These are phyloP conservation scores for Paramormyrops kingsleyae DNA, from an alignment of 2,113 vertebrate genomes.

Conservation along the genomic window DNA sequence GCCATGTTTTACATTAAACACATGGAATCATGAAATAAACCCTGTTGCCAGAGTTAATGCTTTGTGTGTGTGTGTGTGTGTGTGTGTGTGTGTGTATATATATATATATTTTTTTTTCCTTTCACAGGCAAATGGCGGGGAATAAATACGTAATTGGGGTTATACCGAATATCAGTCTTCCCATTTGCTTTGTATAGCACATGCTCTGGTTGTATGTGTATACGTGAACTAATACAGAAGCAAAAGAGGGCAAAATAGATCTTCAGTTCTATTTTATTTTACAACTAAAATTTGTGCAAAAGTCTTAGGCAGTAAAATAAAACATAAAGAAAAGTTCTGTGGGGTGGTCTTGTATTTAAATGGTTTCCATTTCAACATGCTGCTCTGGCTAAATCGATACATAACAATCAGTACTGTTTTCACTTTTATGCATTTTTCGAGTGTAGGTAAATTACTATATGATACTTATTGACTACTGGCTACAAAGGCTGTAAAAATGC, in stretches of 20 bases:
- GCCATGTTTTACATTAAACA: conserved; percentile 69
- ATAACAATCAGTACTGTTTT: background rate
- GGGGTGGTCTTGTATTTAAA: background rate
- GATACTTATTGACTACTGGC: background rate
- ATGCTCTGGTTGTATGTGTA: background rate
- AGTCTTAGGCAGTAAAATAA: background rate
- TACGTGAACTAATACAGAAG: background rate
- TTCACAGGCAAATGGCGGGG: conserved; percentile 41
- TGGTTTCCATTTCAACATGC: background rate
- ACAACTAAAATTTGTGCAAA: background rate
- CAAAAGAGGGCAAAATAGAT: background rate
- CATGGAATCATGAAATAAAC: conserved; percentile 66
- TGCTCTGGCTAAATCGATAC: background rate
- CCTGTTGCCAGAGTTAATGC: conserved; percentile 50
- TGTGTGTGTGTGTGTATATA: background rate
- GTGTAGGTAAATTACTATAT: background rate
- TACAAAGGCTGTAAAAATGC: background rate
- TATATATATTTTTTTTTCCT: no score
- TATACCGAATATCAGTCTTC: conserved; percentile 24
- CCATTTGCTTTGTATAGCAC: background rate
- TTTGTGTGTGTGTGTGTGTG: conserved; percentile 41
- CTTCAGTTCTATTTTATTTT: background rate
- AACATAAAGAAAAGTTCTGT: background rate
- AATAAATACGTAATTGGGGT: conserved; percentile 40
- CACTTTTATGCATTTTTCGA: background rate